These are phyloP conservation scores for Selene dorsalis DNA, from an alignment of 2,797 vertebrate genomes.

Conservation along the genomic window DNA sequence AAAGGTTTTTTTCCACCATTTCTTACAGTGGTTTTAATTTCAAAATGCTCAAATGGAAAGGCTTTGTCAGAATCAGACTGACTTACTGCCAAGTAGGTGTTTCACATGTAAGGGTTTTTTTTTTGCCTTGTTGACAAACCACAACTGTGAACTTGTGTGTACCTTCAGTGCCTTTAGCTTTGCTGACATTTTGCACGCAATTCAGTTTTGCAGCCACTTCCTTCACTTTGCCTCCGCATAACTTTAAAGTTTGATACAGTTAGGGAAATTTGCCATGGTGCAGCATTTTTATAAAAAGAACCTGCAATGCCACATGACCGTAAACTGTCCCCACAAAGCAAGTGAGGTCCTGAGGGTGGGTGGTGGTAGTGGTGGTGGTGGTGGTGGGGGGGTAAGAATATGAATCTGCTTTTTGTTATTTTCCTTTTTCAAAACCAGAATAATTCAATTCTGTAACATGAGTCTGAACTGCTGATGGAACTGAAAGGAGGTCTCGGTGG, in stretches of 20 bases:
- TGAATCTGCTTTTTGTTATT: not conserved
- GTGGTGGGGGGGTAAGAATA: not conserved
- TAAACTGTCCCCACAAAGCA: slow-evolving; percentile 19
- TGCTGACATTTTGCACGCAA: slow-evolving; percentile 65
- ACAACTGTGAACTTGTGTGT: slow-evolving; percentile 22
- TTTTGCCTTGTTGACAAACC: not conserved
- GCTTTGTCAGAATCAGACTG: no score
- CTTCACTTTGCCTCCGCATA: slow-evolving; percentile 65
- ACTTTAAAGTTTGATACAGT: slow-evolving; percentile 38
- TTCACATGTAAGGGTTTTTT: not conserved
- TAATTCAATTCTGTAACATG: slow-evolving; percentile 1
- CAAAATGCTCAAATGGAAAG: not conserved
- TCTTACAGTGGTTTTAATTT: not conserved
- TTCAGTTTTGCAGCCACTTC: slow-evolving; percentile 56
- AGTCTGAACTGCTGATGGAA: slow-evolving; percentile 13
- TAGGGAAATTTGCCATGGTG: slow-evolving; percentile 26
- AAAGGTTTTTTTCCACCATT: no score
- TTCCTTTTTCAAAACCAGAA: not conserved
- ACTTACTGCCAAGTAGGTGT: no score
- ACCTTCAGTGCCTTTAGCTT: slow-evolving; percentile 47
- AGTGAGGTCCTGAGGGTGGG: not conserved
- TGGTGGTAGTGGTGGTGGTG: no score
- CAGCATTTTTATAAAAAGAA: slow-evolving; percentile 51
- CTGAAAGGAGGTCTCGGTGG: not conserved
- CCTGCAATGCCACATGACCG: slow-evolving; percentile 33